A percentile compares a stretch with the other conserved stretches of the same genome.
Conservation (phyloP, 2,888 invertebrate genomes). For the Hesperia comma region DNA sequence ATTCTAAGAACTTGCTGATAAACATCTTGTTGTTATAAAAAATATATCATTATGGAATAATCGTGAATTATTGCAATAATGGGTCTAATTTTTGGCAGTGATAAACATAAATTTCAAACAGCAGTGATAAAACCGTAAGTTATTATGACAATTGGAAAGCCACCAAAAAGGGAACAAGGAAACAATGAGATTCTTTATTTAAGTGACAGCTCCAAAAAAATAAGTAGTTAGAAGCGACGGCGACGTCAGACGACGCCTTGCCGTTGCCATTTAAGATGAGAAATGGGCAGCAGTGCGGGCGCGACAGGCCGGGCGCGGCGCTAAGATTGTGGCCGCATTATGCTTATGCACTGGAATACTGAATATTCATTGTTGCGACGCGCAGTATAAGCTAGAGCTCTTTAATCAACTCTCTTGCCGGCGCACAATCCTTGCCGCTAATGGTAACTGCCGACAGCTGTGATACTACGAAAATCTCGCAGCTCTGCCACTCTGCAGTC, state of each 20-base stretch:
- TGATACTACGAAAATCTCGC: conserved; percentile 41
- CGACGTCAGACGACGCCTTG: conserved; percentile 56
- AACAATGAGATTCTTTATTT: conserved; percentile 20
- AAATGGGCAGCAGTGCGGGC: conserved; percentile 73
- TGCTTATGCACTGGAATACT: conserved; percentile 75
- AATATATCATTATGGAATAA: too few species aligned
- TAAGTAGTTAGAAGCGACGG: conserved; percentile 41
- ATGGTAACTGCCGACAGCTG: conserved; percentile 47
- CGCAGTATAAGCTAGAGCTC: conserved; percentile 60
- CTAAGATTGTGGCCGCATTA: conserved; percentile 73
- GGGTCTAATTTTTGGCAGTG: too few species aligned
- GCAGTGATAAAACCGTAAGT: background rate
- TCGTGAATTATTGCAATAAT: too few species aligned
- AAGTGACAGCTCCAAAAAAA: conserved; percentile 46
- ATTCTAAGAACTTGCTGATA: too few species aligned
- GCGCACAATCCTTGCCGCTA: conserved; percentile 51
- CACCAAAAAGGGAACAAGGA: conserved; percentile 6
- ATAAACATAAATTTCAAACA: background rate
- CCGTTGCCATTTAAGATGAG: conserved; percentile 75
- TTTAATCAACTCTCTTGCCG: conserved; percentile 71
- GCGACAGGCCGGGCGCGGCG: conserved; percentile 61
- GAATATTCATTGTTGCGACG: conserved; percentile 72
- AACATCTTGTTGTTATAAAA: too few species aligned
- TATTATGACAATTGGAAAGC: conserved; percentile 9
- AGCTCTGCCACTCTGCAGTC: conserved; percentile 14